Percentiles rank a stretch among this genome's conserved stretches.
phyloP scores from a whole-genome alignment of 2,797 vertebrate genomes.

The Hybognathus amarus region DNA sequence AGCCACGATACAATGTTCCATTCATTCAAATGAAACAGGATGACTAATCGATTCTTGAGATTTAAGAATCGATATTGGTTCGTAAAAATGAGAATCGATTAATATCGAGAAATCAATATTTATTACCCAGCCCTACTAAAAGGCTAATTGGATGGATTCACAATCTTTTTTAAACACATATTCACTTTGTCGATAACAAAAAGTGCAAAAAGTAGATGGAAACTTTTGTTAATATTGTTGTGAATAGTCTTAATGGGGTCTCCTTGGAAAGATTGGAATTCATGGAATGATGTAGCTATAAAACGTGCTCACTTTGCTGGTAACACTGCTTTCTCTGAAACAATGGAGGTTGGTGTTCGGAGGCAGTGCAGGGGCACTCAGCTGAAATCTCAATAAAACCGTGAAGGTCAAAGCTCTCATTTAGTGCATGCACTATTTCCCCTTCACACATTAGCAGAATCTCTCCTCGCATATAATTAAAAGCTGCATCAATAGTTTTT shows the following conservation, averaged over 20 bases:
- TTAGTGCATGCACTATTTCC: neutral
- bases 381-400: slow-evolving; percentile 43
- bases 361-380: slow-evolving; percentile 16
- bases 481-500: no score
- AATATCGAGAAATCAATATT: no score
- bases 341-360: slow-evolving; percentile 5
- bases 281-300: neutral
- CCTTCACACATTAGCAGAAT: neutral
- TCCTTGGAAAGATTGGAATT: neutral
- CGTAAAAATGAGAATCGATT: no score
- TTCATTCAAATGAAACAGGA: no score
- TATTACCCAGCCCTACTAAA: no score
- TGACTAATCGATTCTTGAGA: no score
- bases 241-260: neutral
- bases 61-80: no score
- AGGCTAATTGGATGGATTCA: no score
- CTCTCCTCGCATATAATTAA: slow-evolving; percentile 13
- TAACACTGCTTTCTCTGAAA: slow-evolving; percentile 18
- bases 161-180: no score
- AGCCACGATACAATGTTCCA: no score
- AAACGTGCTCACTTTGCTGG: neutral
- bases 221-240: neutral
- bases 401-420: slow-evolving; percentile 50
- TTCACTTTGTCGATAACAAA: no score
- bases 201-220: no score